Evolutionary conservation across 2,113 vertebrate species (phyloP), one percentile per base, ranked within the genome.

Genomic region (Pomatostomus ruficeps): DNA sequence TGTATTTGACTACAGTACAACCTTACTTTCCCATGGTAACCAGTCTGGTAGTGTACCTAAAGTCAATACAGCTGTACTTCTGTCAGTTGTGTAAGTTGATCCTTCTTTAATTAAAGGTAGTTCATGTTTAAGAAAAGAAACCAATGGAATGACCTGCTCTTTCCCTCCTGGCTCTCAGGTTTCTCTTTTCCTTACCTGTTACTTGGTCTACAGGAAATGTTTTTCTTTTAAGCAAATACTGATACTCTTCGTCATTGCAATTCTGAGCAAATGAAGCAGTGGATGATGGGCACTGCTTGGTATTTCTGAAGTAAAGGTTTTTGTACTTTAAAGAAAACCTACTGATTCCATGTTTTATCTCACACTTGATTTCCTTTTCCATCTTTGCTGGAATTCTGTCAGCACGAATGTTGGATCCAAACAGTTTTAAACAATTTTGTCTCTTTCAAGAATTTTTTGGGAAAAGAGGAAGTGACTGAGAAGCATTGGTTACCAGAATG

Each of bases 81-180:
- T 73, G 52, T 62, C 40, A 65, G 24, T 79, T 95, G 63, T 89
- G 94, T 95, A 95, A 97, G 83, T 68, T 8, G 70, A 93, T 81
- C 62, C 54, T n/a, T 58, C 85, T 85, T 95, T 91, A 95, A 92
- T 95, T 91, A 92, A 95, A 74, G 29, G 57, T 84, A 93, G 76
- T 93, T 96, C 77, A 89, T 88, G 42, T 96, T 97, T 92, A 89
- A 92, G 92, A 72, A 86, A 92, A 92, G 66, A 89, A 81, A 77
- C 65, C 55, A 83, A 1, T 46, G 65, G 86, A 93, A 75, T 70
- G 88, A 88, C 28, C 55, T 67, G 61, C 22, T 91, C 45, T 71
- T 89, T 84, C 38, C 65, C 33, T 55, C 55, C 55, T 81, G 51
- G 17, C 25, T 95, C 91, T 96, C 63, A 8, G 35, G 74, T 96